Evolutionary conservation across 1,140 invertebrate species (phyloP).

Genomic region (Anoplolepis gracilipes): DNA sequence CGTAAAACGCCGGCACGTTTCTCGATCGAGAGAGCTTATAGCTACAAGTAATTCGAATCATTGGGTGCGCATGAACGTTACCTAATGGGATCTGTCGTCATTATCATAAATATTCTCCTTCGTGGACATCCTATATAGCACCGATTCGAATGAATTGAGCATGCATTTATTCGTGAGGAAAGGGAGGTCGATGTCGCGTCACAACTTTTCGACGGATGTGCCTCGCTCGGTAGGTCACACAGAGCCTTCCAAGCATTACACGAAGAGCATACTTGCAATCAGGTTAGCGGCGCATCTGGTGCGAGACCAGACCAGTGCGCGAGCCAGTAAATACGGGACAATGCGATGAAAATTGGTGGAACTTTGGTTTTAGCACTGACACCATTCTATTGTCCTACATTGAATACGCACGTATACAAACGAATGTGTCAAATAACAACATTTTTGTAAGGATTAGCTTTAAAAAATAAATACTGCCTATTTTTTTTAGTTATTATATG

Average conservation of each 20-base stretch:
- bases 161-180: background rate
- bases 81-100: slow-evolving; percentile 44
- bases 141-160: background rate
- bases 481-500: background rate
- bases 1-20: slow-evolving; percentile 26
- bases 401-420: background rate
- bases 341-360: slow-evolving; percentile 37
- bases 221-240: slow-evolving; percentile 20
- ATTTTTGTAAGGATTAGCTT: background rate
- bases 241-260: slow-evolving; percentile 45
- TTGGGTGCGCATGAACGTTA: slow-evolving; percentile 45
- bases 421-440: background rate
- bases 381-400: background rate
- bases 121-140: slow-evolving; percentile 28
- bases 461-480: background rate
- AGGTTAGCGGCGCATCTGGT: slow-evolving; percentile 50
- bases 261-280: slow-evolving; percentile 38
- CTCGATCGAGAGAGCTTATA: background rate
- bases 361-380: slow-evolving; percentile 36
- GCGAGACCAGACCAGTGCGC: slow-evolving; percentile 47
- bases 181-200: background rate
- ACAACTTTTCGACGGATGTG: slow-evolving; percentile 35
- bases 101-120: slow-evolving; percentile 56
- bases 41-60: background rate
- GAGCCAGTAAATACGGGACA: slow-evolving; percentile 15